Base-by-base conservation (phyloP, 1,140 invertebrate genomes). In the Plectus sambesii region DNA sequence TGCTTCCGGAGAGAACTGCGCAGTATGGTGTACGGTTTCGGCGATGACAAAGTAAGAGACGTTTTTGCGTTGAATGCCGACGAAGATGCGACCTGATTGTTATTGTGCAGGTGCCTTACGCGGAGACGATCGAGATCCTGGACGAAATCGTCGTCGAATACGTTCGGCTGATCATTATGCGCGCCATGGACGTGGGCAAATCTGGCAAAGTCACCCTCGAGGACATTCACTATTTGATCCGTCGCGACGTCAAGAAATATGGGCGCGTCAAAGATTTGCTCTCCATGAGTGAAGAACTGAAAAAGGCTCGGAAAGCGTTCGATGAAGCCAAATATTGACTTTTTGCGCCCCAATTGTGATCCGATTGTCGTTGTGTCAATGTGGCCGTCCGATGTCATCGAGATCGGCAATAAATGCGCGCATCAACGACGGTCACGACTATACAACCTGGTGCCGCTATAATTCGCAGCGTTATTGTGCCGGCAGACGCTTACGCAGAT, bases 71-170 rank as follows among this genome's bases (percentile, higher is more conserved):
- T 2, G 17, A 42, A 15, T 17, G 6, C 4, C 12, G 36, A 5
- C 17, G 25, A 5, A 5, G 12, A 12, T 6, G 19, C 5, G 17
- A 4, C 25, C 20, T 39, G 9, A 44, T 29, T 3, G 20, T 9
- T 12, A 19, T 44, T 30, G 5, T 33, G n/a, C n/a, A 45, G 43
- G 39, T 19, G 15, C 90, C 92, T 0, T 96, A 93, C 63, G 94
- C 89, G 19, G 92, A 97, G 75, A 90, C 87, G 70, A 90, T 98
- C 0, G 90, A 97, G 68, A 76, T 96, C 35, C 74, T 98, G 12
- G 90, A 97, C 75, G 89, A 96, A 75, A 71, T 97, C 22, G 90
- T 97, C 0, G 89, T 96, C 56, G 87, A 96, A 74, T 97, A 87
- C 71, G 89, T 98, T 20, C 69, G 58, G 35, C 23, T 6, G 25